Base-by-base conservation (phyloP, 2,797 vertebrate species). In the Neoniphon sammara region DNA sequence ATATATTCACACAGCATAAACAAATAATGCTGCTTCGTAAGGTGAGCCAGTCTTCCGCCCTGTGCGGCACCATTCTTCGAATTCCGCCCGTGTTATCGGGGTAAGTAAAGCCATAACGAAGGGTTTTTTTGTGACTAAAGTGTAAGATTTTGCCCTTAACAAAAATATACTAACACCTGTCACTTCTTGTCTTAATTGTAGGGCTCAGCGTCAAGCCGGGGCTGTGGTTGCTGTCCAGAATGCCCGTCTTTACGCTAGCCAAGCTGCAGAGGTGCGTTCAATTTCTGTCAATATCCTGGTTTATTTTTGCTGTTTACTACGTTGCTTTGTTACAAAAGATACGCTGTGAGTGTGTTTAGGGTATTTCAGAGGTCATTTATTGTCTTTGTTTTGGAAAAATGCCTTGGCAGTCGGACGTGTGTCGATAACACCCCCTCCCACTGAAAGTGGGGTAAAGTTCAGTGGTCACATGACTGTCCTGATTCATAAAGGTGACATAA, bases 361-460 rank as follows among this genome's bases (percentile, higher is more conserved):
- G 12, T 2, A 15, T 23, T 20, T 31, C 3, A 5, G 10, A 8
- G 15, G 18, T 1, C 25, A 36, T 55, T 46, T 58, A 7, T 34
- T 72, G 64, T 31, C 59, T 52, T 30, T 73, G n/a, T 70, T 56
- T 3, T 54, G 39, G 25, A 7, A 7, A 20, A 15, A 17, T 3
- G 7, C 5, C 11, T 1, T 0, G 7, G 2, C 18, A 3, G 25
- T 0, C 6, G 69, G 77, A 77, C 53, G 11, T n/a, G 25, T 57
- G 27, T 12, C 20, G 55, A 2, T 17, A 36, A 36, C 23, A 7
- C 7, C 63, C 25, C 52, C 62, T 23, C 66, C 50, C 23, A 0
- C 25, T n/a, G 52, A 70, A 93, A 88, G 77, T 94, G 73, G 94
- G 88, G 76, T 67, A 94, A 93, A 91, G 93, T 91, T 94, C 89